phyloP scores from a whole-genome alignment of 1,140 invertebrate species.

The Danaus melanippus region DNA sequence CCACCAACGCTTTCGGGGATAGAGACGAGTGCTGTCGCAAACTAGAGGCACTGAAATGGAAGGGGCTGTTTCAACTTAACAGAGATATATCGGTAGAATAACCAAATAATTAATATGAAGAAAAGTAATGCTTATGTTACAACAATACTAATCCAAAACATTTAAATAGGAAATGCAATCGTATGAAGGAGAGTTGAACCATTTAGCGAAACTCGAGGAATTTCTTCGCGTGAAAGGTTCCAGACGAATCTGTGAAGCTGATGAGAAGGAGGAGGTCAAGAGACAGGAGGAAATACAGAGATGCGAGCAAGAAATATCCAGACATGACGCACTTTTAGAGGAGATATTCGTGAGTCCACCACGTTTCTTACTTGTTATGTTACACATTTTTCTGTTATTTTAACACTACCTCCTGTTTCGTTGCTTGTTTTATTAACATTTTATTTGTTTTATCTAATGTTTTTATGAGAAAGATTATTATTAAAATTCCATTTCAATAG shows the following conservation, averaged over 20 bases:
- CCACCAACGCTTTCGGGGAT: conserved; percentile 83
- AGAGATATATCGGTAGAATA: conserved; percentile 62
- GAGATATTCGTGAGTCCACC: conserved; percentile 71
- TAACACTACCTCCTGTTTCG: no score
- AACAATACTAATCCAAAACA: not conserved
- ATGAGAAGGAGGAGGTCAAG: conserved; percentile 77
- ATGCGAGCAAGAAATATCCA: conserved; percentile 76
- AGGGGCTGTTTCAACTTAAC: conserved; percentile 69
- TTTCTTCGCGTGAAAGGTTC: conserved; percentile 84
- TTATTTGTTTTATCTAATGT: no score
- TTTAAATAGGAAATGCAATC: conserved; percentile 80
- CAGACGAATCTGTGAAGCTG: conserved; percentile 78
- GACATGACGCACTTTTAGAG: conserved; percentile 78
- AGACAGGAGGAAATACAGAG: conserved; percentile 74
- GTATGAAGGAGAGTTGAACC: conserved; percentile 82
- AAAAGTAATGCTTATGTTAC: conserved; percentile 4
- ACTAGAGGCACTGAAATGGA: conserved; percentile 80
- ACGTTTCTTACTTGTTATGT: no score
- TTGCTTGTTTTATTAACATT: no score
- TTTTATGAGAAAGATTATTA: no score
- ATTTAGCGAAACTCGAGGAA: conserved; percentile 82
- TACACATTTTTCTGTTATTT: no score
- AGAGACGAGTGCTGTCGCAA: conserved; percentile 85
- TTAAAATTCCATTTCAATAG: no score
- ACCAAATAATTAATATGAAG: no score